Evolutionary conservation across 1,140 invertebrate species (phyloP).

Genomic region (Sinella curviseta): DNA sequence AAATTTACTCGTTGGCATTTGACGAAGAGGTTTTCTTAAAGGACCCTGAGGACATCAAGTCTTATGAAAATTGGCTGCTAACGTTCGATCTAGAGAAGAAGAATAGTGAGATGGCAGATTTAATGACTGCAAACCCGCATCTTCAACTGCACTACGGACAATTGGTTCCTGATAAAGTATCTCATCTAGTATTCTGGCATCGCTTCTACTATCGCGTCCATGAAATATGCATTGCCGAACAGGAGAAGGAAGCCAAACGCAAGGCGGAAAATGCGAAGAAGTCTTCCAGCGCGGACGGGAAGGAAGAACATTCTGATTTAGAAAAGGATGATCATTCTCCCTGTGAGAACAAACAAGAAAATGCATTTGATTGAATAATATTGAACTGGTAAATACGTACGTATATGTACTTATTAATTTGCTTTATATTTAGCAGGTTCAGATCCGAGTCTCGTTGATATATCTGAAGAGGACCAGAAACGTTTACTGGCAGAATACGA

Average conservation of each 20-base stretch:
- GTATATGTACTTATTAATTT: too few relatives aligned
- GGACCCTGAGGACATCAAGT: conserved; percentile 40
- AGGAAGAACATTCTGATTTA: neutral
- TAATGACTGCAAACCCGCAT: conserved; percentile 40
- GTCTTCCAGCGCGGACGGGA: neutral
- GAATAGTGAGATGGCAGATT: conserved; percentile 31
- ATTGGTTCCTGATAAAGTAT: conserved; percentile 46
- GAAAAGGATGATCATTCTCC: neutral
- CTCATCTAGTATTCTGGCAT: conserved; percentile 47
- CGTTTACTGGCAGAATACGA: conserved; percentile 47
- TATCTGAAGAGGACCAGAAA: conserved; percentile 49
- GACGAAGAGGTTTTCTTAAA: conserved; percentile 38
- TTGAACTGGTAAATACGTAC: too few relatives aligned
- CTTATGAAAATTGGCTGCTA: conserved; percentile 44
- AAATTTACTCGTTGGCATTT: conserved; percentile 44
- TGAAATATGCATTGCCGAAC: conserved; percentile 22
- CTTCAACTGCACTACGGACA: conserved; percentile 45
- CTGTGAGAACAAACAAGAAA: too few relatives aligned
- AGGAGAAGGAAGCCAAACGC: neutral
- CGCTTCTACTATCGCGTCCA: conserved; percentile 47
- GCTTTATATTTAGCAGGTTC: conserved; percentile 19
- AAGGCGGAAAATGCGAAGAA: neutral
- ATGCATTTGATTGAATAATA: too few relatives aligned
- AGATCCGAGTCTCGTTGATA: conserved; percentile 47
- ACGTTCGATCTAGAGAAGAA: conserved; percentile 46